Percentiles rank a stretch among this genome's conserved stretches.
Evolutionary conservation across 2,797 vertebrate species (phyloP).

Genomic region (Liasis olivaceus): DNA sequence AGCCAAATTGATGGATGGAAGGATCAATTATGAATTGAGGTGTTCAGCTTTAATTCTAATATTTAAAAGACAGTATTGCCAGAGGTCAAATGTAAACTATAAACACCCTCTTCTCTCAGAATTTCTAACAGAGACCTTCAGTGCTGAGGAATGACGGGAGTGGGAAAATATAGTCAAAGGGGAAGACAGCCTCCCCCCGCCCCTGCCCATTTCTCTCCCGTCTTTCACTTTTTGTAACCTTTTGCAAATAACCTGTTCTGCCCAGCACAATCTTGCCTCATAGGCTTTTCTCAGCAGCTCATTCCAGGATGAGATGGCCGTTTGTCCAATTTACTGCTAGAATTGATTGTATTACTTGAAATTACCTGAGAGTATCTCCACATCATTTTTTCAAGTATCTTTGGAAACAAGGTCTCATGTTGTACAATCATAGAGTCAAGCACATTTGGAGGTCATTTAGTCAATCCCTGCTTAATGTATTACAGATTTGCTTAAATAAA

Average conservation of each 20-base stretch:
- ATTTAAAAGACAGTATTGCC: conserved; percentile 20
- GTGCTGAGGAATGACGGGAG: neutral
- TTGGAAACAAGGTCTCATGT: neutral
- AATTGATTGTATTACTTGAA: conserved; percentile 2
- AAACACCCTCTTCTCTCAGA: neutral
- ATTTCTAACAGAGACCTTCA: neutral
- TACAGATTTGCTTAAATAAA: neutral
- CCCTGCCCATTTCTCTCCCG: neutral
- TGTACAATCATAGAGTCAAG: neutral
- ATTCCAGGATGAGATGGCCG: neutral
- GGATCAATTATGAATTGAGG: conserved; percentile 25
- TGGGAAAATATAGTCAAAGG: neutral
- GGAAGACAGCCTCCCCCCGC: neutral
- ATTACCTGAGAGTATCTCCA: neutral
- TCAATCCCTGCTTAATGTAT: neutral
- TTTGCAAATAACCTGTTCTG: neutral
- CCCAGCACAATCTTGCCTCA: neutral
- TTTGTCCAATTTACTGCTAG: neutral
- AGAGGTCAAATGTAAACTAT: neutral
- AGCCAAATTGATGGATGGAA: conserved; percentile 17
- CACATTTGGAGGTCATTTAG: neutral
- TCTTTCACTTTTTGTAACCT: neutral
- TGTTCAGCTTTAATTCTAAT: conserved; percentile 22
- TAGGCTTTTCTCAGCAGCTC: neutral
- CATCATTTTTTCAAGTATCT: neutral